These are phyloP conservation scores for Eutrigla gurnardus DNA, from an alignment of 2,797 vertebrate species.

Conservation along the genomic window DNA sequence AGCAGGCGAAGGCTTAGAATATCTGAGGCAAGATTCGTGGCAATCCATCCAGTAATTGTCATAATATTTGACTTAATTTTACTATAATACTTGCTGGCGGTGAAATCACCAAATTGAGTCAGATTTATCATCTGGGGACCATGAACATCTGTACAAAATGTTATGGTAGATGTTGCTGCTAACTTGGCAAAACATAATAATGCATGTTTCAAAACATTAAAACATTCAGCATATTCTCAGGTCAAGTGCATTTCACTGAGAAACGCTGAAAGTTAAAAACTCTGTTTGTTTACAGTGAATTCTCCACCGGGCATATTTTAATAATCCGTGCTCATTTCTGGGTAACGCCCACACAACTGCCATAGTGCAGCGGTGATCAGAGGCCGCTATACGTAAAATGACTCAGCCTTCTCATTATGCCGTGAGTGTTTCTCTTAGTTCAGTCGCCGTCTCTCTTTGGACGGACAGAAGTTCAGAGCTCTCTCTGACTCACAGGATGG, in stretches of 20 bases:
- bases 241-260: neutral
- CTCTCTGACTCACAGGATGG: conserved; percentile 50
- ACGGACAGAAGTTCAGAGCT: conserved; percentile 32
- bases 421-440: conserved; percentile 31
- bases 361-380: conserved; percentile 37
- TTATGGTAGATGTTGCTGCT: neutral
- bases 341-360: conserved; percentile 44
- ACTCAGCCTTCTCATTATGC: conserved; percentile 45
- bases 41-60: neutral
- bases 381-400: conserved; percentile 41
- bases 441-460: conserved; percentile 29
- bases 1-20: neutral
- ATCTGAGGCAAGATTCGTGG: neutral
- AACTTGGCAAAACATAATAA: neutral
- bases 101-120: too few relatives aligned
- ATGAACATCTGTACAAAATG: neutral
- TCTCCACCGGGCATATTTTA: conserved; percentile 13
- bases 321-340: conserved; percentile 23
- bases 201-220: neutral
- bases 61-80: too few relatives aligned
- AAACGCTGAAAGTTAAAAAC: neutral
- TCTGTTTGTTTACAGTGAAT: conserved; percentile 17
- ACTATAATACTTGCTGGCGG: neutral
- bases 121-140: neutral
- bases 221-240: neutral